Evolutionary conservation across 2,888 invertebrate species (phyloP).

Genomic region (Trachelus stipa): DNA sequence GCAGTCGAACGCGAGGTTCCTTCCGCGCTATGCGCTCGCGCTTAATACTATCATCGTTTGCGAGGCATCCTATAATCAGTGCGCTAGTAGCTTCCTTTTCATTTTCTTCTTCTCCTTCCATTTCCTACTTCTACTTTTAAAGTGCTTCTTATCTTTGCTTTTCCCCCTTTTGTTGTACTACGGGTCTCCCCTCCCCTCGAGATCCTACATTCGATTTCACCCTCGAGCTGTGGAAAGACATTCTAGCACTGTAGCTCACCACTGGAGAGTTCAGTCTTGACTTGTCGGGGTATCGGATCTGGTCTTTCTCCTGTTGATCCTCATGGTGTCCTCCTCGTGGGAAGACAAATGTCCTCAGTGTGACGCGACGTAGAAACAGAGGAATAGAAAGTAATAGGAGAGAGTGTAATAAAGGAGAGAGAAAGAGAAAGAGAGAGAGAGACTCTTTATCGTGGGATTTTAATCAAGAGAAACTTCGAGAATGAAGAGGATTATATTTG

Average conservation of each 20-base stretch:
- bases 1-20: neutral
- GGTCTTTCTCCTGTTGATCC: neutral
- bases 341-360: conserved; percentile 3
- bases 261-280: neutral
- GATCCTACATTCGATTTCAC: neutral
- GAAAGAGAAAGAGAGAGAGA: conserved; percentile 8
- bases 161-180: neutral
- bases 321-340: neutral
- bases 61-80: conserved; percentile 1
- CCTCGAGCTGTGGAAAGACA: neutral
- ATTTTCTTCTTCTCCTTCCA: neutral
- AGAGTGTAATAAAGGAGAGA: neutral
- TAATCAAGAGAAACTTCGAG: conserved; percentile 30
- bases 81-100: neutral
- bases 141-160: neutral
- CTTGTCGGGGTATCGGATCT: neutral
- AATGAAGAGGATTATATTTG: conserved; percentile 49
- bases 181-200: neutral
- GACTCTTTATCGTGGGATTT: neutral
- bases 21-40: conserved; percentile 4
- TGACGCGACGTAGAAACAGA: conserved; percentile 9
- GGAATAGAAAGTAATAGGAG: neutral
- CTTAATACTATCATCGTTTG: conserved; percentile 7
- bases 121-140: neutral
- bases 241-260: neutral